Percentiles rank a stretch among this genome's conserved stretches.
Evolutionary conservation across 2,888 invertebrate genomes (phyloP).

Genomic region (Myathropa florea): DNA sequence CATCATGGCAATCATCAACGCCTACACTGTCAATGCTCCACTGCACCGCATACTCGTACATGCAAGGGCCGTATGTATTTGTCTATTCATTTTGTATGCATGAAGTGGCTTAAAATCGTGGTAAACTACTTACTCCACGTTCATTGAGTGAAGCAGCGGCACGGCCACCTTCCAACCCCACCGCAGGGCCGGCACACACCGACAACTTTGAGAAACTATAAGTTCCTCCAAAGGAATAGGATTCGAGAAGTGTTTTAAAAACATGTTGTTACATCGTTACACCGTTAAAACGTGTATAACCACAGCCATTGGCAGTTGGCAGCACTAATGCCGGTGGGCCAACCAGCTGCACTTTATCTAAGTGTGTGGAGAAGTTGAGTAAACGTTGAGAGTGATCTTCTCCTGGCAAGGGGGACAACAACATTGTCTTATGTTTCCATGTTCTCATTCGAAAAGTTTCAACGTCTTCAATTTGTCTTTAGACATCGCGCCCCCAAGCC

Average conservation of each 20-base stretch:
- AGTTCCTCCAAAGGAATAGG: constrained; percentile 37
- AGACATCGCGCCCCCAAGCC: constrained; percentile 12
- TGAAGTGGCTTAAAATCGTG: constrained; percentile 56
- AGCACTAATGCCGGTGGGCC: constrained; percentile 16
- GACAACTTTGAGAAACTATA: constrained; percentile 50
- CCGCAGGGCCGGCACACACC: constrained; percentile 2
- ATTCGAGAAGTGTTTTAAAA: constrained; percentile 60
- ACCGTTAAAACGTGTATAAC: constrained; percentile 51
- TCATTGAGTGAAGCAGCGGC: constrained; percentile 43
- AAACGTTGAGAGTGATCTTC: not conserved
- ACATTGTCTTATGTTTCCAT: constrained; percentile 38
- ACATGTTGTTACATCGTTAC: constrained; percentile 58
- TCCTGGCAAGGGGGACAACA: constrained; percentile 7
- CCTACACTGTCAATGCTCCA: not conserved
- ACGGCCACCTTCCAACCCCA: not conserved
- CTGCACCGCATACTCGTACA: not conserved
- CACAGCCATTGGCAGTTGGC: constrained; percentile 16
- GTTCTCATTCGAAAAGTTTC: constrained; percentile 40
- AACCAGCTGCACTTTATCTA: not conserved
- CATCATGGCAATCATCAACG: not conserved
- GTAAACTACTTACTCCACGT: constrained; percentile 46
- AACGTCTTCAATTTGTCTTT: constrained; percentile 54
- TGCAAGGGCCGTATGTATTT: not conserved
- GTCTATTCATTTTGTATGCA: constrained; percentile 51
- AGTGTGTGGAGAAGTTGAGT: constrained; percentile 14